phyloP scores from a whole-genome alignment of 2,888 invertebrate species.

The Arenicola marina region DNA sequence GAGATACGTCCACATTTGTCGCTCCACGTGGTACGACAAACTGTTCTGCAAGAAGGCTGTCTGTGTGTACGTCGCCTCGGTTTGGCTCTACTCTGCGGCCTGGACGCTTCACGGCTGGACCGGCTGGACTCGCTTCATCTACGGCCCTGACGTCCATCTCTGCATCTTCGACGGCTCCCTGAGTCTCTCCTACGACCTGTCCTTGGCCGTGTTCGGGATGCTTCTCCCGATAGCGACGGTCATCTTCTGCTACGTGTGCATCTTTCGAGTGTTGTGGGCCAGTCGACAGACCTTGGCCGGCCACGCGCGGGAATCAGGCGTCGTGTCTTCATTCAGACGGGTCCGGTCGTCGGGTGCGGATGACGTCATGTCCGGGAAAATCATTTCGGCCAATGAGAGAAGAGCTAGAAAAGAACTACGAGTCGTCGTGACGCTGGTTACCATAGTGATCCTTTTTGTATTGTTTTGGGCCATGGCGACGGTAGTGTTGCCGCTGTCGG shows the following conservation, averaged over 20 bases:
- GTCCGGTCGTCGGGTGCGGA: too few relatives aligned
- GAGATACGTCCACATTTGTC: conserved; percentile 20
- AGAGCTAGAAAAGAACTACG: too few relatives aligned
- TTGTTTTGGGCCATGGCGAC: too few relatives aligned
- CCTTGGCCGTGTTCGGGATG: conserved; percentile 21
- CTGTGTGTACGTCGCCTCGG: neutral
- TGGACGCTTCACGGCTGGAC: conserved; percentile 26
- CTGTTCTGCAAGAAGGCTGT: conserved; percentile 1
- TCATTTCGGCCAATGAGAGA: too few relatives aligned
- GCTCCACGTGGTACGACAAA: neutral
- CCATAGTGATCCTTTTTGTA: too few relatives aligned
- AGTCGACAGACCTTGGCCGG: too few relatives aligned
- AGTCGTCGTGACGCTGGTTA: too few relatives aligned
- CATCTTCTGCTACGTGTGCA: conserved; percentile 17
- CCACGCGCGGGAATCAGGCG: too few relatives aligned
- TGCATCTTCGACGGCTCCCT: conserved; percentile 18
- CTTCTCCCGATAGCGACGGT: conserved; percentile 20
- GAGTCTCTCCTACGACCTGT: conserved; percentile 22
- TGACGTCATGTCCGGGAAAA: too few relatives aligned
- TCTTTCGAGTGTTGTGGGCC: too few relatives aligned
- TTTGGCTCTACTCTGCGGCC: conserved; percentile 16
- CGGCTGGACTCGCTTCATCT: conserved; percentile 25
- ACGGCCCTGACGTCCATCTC: conserved; percentile 13
- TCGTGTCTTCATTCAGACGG: too few relatives aligned
- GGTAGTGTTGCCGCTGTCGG: too few relatives aligned